Evolutionary conservation across 1,140 invertebrate species (phyloP).

Genomic region (Drosophila athabasca): DNA sequence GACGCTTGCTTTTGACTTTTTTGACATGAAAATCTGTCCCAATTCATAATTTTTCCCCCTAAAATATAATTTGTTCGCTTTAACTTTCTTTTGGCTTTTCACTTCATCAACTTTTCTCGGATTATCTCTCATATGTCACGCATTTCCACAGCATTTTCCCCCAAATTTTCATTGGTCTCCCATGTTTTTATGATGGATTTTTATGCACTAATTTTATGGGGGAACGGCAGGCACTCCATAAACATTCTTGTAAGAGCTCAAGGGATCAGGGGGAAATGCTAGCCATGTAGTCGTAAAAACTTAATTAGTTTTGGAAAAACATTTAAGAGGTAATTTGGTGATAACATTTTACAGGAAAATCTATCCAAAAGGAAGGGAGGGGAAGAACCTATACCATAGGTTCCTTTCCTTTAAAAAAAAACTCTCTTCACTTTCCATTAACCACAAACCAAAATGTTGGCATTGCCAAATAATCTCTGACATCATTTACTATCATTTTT

Average conservation of each 20-base stretch:
- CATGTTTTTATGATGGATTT: slow-evolving; percentile 51
- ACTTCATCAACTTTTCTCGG: background rate
- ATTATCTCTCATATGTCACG: slow-evolving; percentile 32
- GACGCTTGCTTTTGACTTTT: slow-evolving; percentile 26
- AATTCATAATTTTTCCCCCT: slow-evolving; percentile 19
- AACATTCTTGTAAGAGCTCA: slow-evolving; percentile 37
- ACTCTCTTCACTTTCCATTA: background rate
- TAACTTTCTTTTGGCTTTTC: background rate
- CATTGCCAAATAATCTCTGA: slow-evolving; percentile 30
- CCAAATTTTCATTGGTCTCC: slow-evolving; percentile 20
- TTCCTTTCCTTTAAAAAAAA: background rate
- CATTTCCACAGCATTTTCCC: slow-evolving; percentile 20
- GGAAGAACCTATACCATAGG: too few species aligned
- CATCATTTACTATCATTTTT: slow-evolving; percentile 45
- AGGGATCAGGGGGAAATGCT: slow-evolving; percentile 39
- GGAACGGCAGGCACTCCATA: slow-evolving; percentile 27
- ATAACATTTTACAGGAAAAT: slow-evolving; percentile 26
- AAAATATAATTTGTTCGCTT: background rate
- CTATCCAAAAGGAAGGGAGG: background rate
- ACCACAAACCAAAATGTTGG: background rate
- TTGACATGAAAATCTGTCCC: slow-evolving; percentile 20
- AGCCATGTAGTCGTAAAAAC: slow-evolving; percentile 49
- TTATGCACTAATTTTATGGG: slow-evolving; percentile 46
- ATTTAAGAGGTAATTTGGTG: slow-evolving; percentile 12
- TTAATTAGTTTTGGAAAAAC: slow-evolving; percentile 61